phyloP scores from a whole-genome alignment of 2,113 vertebrate genomes.

The Tragelaphus imberbis region DNA sequence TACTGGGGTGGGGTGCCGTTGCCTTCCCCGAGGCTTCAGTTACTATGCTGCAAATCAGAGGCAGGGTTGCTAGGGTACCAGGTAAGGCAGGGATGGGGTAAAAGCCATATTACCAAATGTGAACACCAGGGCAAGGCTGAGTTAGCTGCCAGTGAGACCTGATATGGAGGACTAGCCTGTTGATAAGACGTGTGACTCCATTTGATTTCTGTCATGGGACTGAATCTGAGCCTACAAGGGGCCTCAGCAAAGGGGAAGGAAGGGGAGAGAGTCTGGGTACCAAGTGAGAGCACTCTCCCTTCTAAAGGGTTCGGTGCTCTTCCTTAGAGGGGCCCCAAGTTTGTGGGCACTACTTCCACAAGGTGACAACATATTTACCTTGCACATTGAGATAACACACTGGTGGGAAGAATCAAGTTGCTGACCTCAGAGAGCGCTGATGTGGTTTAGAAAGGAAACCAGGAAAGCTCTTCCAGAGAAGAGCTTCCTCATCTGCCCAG shows the following conservation, averaged over 20 bases:
- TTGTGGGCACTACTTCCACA: not conserved
- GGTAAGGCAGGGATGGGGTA: not conserved
- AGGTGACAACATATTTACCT: not conserved
- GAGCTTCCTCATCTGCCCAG: not conserved
- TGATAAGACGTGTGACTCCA: not conserved
- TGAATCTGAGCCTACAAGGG: not conserved
- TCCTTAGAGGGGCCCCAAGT: not conserved
- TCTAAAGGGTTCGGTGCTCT: not conserved
- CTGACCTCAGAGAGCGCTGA: not conserved
- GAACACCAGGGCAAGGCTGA: not conserved
- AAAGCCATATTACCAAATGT: not conserved
- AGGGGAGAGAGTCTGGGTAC: not conserved
- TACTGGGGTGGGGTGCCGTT: no score
- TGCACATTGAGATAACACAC: not conserved
- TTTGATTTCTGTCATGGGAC: not conserved
- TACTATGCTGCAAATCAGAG: not conserved
- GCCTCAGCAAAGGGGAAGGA: not conserved
- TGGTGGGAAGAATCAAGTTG: not conserved
- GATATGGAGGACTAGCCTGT: not conserved
- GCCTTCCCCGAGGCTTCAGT: no score
- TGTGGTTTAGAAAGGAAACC: not conserved
- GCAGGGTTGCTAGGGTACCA: not conserved
- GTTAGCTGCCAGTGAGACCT: not conserved
- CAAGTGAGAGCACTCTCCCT: not conserved
- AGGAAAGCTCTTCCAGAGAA: not conserved